These are phyloP conservation scores for Zophobas atratus DNA, from an alignment of 1,140 invertebrate genomes.

Conservation along the genomic window DNA sequence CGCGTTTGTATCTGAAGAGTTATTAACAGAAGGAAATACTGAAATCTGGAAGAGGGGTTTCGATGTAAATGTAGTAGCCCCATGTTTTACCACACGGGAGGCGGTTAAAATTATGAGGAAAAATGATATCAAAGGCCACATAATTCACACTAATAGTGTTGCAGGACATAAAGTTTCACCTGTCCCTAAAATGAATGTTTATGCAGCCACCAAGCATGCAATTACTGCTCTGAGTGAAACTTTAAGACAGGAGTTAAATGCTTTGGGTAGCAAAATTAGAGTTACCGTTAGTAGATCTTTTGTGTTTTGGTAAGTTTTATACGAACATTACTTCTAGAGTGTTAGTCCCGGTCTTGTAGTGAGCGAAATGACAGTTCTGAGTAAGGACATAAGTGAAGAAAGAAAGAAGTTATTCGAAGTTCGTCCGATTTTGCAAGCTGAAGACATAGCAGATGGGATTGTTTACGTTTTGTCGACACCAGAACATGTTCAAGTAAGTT, in stretches of 20 bases:
- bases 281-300: conserved; percentile 63
- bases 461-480: conserved; percentile 74
- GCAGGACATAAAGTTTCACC: conserved; percentile 57
- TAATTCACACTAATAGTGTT: conserved; percentile 47
- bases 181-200: conserved; percentile 68
- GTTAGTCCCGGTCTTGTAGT: conserved; percentile 20
- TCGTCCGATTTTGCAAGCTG: conserved; percentile 60
- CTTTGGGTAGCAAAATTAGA: conserved; percentile 68
- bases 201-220: conserved; percentile 74
- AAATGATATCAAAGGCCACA: conserved; percentile 46
- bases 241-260: conserved; percentile 70
- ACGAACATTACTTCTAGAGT: conserved; percentile 21
- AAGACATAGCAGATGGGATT: conserved; percentile 73
- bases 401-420: not conserved
- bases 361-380: not conserved
- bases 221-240: conserved; percentile 59
- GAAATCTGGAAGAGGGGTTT: conserved; percentile 17
- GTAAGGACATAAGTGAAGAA: not conserved
- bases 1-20: conserved; percentile 63
- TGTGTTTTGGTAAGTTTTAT: not conserved
- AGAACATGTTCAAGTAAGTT: conserved; percentile 68
- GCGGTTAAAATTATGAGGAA: conserved; percentile 66
- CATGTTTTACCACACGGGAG: conserved; percentile 71
- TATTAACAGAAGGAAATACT: conserved; percentile 33
- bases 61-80: conserved; percentile 63